These are phyloP conservation scores for Nettapus auritus DNA, from an alignment of 2,113 vertebrate species.

Conservation along the genomic window DNA sequence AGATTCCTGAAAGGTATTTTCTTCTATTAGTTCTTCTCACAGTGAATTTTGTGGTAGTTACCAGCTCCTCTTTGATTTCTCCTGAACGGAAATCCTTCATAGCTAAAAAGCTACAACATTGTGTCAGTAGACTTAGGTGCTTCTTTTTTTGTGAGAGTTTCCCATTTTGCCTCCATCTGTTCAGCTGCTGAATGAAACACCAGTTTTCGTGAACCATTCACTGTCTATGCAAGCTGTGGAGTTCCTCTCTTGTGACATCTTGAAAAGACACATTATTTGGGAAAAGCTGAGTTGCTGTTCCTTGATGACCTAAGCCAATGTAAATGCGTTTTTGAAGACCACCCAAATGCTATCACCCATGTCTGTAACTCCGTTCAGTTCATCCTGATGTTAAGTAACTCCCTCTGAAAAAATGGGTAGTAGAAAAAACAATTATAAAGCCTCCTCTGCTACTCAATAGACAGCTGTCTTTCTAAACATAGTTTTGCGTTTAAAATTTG, in stretches of 20 bases:
- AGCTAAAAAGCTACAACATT: not conserved
- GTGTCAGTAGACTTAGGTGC: not conserved
- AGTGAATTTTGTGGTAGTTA: not conserved
- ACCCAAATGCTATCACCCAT: not conserved
- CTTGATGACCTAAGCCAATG: not conserved
- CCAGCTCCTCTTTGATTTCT: not conserved
- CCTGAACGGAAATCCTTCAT: not conserved
- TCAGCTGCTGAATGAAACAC: not conserved
- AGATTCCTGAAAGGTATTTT: not conserved
- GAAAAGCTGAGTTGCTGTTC: not conserved
- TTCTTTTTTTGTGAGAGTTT: not conserved
- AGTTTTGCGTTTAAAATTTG: not conserved
- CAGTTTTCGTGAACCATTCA: not conserved
- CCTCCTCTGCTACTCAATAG: not conserved
- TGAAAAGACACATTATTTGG: not conserved
- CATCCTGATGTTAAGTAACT: not conserved
- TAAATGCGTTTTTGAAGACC: not conserved
- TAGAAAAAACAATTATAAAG: not conserved
- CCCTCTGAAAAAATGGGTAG: not conserved
- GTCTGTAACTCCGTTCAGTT: not conserved
- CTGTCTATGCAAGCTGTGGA: not conserved
- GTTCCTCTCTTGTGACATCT: not conserved
- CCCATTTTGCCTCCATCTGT: not conserved
- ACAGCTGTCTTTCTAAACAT: not conserved
- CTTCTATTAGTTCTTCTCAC: not conserved